phyloP scores from a whole-genome alignment of 2,888 invertebrate genomes.

The Panorpa germanica region DNA sequence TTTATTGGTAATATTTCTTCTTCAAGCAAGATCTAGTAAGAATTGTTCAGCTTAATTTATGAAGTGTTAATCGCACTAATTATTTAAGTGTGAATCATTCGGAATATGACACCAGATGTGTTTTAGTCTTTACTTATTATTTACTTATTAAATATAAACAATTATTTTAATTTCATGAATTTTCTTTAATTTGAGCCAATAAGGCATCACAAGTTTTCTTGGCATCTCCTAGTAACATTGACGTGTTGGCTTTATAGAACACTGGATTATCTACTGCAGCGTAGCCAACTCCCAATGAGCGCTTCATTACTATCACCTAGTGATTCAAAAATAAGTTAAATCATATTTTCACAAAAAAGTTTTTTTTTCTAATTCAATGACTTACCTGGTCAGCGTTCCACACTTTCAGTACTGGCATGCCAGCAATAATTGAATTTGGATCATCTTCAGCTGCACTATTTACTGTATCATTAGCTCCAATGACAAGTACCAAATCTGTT shows the following conservation, averaged over 20 bases:
- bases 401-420: conserved; percentile 80
- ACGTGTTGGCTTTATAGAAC: conserved; percentile 76
- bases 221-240: conserved; percentile 77
- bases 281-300: conserved; percentile 74
- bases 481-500: conserved; percentile 70
- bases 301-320: conserved; percentile 76
- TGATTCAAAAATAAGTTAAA: conserved; percentile 11
- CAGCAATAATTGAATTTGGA: conserved; percentile 79
- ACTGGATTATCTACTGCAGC: conserved; percentile 86
- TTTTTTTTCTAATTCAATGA: conserved; percentile 7
- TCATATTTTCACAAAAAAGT: conserved; percentile 6
- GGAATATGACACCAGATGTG: too few relatives aligned
- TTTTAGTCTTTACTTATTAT: too few relatives aligned
- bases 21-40: too few relatives aligned
- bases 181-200: conserved; percentile 38
- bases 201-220: conserved; percentile 80
- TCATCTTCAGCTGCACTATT: conserved; percentile 83
- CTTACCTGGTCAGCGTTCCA: conserved; percentile 70
- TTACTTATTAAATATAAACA: conserved; percentile 8
- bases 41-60: too few relatives aligned
- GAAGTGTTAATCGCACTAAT: too few relatives aligned
- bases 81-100: too few relatives aligned
- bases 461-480: conserved; percentile 81
- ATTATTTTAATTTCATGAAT: conserved; percentile 13
- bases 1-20: too few relatives aligned